Evolutionary conservation across 35 echinoderm and acorn worm species (phyloP).

Genomic region (Lytechinus variegatus): DNA sequence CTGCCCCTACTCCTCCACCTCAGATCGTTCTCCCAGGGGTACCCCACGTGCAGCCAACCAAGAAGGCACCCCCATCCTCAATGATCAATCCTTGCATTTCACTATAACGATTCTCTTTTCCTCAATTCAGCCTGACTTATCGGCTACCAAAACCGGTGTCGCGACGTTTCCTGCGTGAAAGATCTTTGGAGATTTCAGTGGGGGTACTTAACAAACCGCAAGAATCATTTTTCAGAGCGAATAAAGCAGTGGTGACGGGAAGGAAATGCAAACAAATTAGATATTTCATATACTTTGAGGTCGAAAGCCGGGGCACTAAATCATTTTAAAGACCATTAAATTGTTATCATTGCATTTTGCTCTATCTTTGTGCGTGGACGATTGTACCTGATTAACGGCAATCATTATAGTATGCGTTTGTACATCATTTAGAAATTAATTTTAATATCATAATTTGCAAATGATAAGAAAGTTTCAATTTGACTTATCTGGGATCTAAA

Average conservation of each 20-base stretch:
- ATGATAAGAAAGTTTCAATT: no score
- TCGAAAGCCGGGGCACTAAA: background rate
- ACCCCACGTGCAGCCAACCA: background rate
- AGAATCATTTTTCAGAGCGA: background rate
- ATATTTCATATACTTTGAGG: constrained; percentile 34
- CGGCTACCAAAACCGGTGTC: constrained; percentile 51
- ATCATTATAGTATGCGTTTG: no score
- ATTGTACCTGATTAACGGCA: no score
- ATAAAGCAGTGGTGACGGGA: constrained; percentile 15
- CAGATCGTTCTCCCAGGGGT: constrained; percentile 9
- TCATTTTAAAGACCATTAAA: background rate
- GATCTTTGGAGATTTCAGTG: background rate
- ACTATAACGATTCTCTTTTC: background rate
- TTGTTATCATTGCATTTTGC: background rate
- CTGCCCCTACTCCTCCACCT: background rate
- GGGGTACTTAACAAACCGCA: background rate
- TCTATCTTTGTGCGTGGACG: no score
- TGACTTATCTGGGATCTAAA: no score
- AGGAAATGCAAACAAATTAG: constrained; percentile 32
- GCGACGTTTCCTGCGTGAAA: constrained; percentile 29
- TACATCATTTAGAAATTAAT: no score
- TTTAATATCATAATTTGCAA: no score
- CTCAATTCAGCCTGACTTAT: constrained; percentile 47
- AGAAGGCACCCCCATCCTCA: background rate
- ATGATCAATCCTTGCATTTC: background rate